Conservation (phyloP, 1,140 invertebrate species). For the Thrips palmi region DNA sequence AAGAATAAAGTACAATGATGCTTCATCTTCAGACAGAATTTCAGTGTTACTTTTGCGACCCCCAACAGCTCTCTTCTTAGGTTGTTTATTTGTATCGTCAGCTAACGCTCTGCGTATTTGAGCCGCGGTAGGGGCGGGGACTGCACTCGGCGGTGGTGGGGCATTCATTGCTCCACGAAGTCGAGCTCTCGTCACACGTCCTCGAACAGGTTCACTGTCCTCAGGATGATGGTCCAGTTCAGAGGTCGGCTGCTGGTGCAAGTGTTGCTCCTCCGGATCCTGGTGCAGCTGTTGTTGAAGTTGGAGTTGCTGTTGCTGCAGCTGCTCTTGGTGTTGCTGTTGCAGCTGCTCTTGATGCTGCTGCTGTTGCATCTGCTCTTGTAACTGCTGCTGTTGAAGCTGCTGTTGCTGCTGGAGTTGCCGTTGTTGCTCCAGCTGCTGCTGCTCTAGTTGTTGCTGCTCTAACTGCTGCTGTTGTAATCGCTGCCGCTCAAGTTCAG, state of each 20-base stretch:
- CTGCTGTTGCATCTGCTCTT: slow-evolving; percentile 13
- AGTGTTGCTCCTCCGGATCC: slow-evolving; percentile 3
- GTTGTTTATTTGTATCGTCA: too few species aligned
- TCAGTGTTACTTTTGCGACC: slow-evolving; percentile 22
- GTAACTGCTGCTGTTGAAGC: slow-evolving; percentile 15
- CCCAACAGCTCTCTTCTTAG: slow-evolving; percentile 19
- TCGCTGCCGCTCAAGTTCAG: not conserved
- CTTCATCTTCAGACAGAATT: slow-evolving; percentile 46
- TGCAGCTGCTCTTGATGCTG: slow-evolving; percentile 21
- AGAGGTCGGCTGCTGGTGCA: slow-evolving; percentile 12
- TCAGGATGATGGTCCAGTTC: too few species aligned
- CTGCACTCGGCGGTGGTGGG: slow-evolving; percentile 21
- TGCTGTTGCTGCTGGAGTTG: slow-evolving; percentile 18
- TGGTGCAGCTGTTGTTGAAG: slow-evolving; percentile 11
- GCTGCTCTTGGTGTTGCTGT: slow-evolving; percentile 20
- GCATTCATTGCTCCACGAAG: slow-evolving; percentile 19
- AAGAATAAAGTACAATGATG: slow-evolving; percentile 63
- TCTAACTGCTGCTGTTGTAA: slow-evolving; percentile 4
- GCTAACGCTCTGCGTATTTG: slow-evolving; percentile 15
- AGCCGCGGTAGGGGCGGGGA: slow-evolving; percentile 21
- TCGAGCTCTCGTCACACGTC: slow-evolving; percentile 29
- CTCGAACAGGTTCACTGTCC: slow-evolving; percentile 24
- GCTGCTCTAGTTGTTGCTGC: slow-evolving; percentile 15
- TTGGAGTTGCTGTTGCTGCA: slow-evolving; percentile 11
- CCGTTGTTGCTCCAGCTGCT: slow-evolving; percentile 17